These are phyloP conservation scores for Bugulina stolonifera DNA, from an alignment of 2,888 invertebrate genomes.

Conservation along the genomic window DNA sequence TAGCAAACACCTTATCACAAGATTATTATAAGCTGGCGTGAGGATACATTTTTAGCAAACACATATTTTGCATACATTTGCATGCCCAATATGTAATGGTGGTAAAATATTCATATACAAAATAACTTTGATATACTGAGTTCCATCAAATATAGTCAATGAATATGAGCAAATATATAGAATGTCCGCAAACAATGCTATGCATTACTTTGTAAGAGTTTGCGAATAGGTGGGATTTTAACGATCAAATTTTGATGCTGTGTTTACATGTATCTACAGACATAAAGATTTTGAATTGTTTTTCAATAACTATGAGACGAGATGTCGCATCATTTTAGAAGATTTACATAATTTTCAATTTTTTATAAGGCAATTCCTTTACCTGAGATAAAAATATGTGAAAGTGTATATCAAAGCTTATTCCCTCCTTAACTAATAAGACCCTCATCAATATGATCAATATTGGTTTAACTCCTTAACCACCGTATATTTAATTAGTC, in stretches of 20 bases:
- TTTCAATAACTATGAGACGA: neutral
- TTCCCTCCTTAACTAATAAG: neutral
- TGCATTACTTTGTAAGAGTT: neutral
- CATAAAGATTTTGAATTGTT: neutral
- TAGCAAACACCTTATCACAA: neutral
- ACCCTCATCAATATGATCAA: neutral
- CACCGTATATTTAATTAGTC: conserved; percentile 17
- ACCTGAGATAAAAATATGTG: neutral
- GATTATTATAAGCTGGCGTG: neutral
- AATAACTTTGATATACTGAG: neutral
- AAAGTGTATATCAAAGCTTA: neutral
- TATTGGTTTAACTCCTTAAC: neutral
- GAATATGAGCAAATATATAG: neutral
- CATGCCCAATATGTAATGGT: neutral
- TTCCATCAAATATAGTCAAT: neutral
- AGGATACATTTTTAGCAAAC: neutral
- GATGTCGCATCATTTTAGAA: neutral
- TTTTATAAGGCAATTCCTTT: neutral
- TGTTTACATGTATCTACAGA: neutral
- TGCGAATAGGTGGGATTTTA: neutral
- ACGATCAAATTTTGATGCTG: neutral
- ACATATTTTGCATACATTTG: neutral
- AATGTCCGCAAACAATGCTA: neutral
- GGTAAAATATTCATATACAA: neutral
- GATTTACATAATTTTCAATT: neutral